Evolutionary conservation across 2,888 invertebrate species (phyloP), one percentile per base, ranked within the genome.

Genomic region (Acholoe squamosa): DNA sequence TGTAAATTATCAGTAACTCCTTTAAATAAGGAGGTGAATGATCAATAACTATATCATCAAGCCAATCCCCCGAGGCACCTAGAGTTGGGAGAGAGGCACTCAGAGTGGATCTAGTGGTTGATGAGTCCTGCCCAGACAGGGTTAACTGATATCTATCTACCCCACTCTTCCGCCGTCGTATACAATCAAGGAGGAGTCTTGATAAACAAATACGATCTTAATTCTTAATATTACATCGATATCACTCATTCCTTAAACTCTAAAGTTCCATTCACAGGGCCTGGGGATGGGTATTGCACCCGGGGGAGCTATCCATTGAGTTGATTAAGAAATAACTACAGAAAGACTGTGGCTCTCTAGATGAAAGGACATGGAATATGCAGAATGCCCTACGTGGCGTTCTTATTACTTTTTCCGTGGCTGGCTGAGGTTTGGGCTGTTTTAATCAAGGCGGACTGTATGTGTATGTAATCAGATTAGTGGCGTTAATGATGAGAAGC

Each of bases 361-460:
- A 71, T 28, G 25, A 71, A 28, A 28, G 71, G 28, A 28, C n/a
- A 25, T 14, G 28, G 25, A 71, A 25, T 71, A 71, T 71, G 71
- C 28, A 28, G 28, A 71, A 28, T 28, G 31, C 28, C 25, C 25
- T 22, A 28, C 28, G 71, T 28, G 71, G 19, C 14, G 31, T 22
- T n/a, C 28, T 71, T 71, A 71, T 71, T 71, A 71, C 31, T 71
- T 71, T 71, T 71, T 14, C 28, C 31, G 71, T 25, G 14, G 71
- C 61, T 71, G 71, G 71, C n/a, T 71, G 61, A 28, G 71, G 25
- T 28, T 71, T 28, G 71, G 71, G 71, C 28, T 71, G 71, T 71
- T 71, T 71, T 71, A 71, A 71, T 71, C 71, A 71, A 71, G 71
- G 71, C 28, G 61, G 71, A 71, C 71, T 71, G 71, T 71, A 71